phyloP scores from a whole-genome alignment of 2,888 invertebrate genomes.

The Dasypogon diadema region DNA sequence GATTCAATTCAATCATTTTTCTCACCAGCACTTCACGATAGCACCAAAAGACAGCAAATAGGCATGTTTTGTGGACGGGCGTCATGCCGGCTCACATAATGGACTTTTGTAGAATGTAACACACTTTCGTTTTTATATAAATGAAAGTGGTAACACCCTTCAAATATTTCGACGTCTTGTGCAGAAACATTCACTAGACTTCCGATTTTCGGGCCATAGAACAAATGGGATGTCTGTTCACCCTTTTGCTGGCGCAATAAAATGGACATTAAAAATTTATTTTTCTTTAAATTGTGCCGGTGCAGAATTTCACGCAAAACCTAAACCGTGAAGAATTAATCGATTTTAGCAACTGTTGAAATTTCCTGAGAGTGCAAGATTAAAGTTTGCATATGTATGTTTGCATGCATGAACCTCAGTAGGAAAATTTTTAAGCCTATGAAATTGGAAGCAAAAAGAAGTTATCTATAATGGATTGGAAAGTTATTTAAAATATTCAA shows the following conservation, averaged over 20 bases:
- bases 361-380: too few relatives aligned
- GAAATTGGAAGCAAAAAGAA: too few relatives aligned
- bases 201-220: slow-evolving; percentile 8
- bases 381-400: too few relatives aligned
- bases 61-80: slow-evolving; percentile 68
- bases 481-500: too few relatives aligned
- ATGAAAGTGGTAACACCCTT: slow-evolving; percentile 41
- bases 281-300: slow-evolving; percentile 40
- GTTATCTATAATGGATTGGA: too few relatives aligned
- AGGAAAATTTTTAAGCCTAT: too few relatives aligned
- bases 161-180: slow-evolving; percentile 3
- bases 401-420: too few relatives aligned
- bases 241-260: slow-evolving; percentile 32
- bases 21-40: slow-evolving; percentile 9
- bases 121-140: slow-evolving; percentile 27
- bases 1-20: slow-evolving; percentile 43
- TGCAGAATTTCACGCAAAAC: slow-evolving; percentile 7
- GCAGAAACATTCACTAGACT: background rate
- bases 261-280: slow-evolving; percentile 49
- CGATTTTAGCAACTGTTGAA: slow-evolving; percentile 37
- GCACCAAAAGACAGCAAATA: slow-evolving; percentile 52
- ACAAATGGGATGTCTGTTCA: slow-evolving; percentile 27
- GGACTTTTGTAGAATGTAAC: too few relatives aligned
- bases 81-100: slow-evolving; percentile 62
- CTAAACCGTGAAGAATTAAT: slow-evolving; percentile 27